Conservation (phyloP, 2,113 vertebrate species). For the Ptilonorhynchus violaceus region DNA sequence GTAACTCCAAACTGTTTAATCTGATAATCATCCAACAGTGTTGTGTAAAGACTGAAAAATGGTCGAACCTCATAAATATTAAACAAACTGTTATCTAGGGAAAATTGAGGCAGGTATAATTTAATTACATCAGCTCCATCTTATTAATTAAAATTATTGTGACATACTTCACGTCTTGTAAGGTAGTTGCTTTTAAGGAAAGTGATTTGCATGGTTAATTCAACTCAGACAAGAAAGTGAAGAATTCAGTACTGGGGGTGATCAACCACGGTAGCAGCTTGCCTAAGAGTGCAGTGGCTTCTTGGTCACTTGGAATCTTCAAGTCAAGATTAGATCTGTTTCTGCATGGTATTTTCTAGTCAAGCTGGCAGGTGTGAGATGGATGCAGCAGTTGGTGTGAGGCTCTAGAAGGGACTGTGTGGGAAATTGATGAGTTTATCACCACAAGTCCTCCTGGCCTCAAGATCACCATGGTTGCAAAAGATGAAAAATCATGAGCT, state of each 20-base stretch:
- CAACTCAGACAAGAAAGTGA: background rate
- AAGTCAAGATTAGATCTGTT: background rate
- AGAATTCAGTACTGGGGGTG: background rate
- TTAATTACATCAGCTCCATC: background rate
- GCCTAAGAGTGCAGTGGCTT: background rate
- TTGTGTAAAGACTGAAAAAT: background rate
- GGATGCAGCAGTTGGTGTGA: background rate
- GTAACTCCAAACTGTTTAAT: background rate
- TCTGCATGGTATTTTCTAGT: background rate
- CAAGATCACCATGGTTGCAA: background rate
- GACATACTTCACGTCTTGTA: background rate
- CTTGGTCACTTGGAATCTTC: background rate
- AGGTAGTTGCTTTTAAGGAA: background rate
- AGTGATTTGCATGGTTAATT: background rate
- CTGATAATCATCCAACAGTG: background rate
- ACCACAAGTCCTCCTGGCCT: background rate
- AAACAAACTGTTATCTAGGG: background rate
- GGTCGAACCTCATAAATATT: background rate
- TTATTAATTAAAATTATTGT: background rate
- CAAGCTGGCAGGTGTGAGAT: background rate
- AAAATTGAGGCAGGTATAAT: background rate
- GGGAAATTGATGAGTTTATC: background rate
- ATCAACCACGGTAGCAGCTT: background rate
- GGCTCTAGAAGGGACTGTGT: background rate
- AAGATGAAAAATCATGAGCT: background rate